phyloP scores from a whole-genome alignment of 2,113 vertebrate genomes.

The Anser brachyrhynchus region DNA sequence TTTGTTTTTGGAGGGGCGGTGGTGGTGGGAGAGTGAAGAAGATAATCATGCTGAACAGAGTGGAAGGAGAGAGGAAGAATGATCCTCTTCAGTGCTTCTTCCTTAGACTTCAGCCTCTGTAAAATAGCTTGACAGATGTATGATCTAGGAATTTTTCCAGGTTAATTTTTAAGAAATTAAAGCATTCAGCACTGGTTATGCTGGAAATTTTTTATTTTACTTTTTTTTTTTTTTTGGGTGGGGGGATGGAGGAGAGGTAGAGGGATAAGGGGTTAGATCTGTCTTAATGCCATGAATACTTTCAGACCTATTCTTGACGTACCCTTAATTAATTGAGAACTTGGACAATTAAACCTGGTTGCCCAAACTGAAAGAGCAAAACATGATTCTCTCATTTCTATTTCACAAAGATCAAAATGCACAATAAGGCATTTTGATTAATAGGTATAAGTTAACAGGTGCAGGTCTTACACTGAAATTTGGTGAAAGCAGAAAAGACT shows the following conservation, averaged over 20 bases:
- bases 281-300: neutral
- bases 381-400: neutral
- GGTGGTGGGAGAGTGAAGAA: too few species aligned
- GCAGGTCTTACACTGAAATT: neutral
- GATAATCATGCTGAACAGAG: neutral
- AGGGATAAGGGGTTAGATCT: too few species aligned
- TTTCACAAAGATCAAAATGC: neutral
- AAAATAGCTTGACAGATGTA: slow-evolving; percentile 73
- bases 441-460: neutral
- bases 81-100: slow-evolving; percentile 2
- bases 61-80: slow-evolving; percentile 2
- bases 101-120: slow-evolving; percentile 54
- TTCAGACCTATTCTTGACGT: neutral
- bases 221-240: neutral
- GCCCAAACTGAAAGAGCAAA: neutral
- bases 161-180: slow-evolving; percentile 70
- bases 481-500: neutral
- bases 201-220: neutral
- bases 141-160: slow-evolving; percentile 70
- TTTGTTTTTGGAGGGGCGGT: neutral
- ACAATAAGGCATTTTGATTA: neutral
- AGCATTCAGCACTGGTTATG: slow-evolving; percentile 26
- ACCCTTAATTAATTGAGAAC: neutral
- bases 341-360: neutral
- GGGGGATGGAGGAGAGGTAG: too few species aligned